Evolutionary conservation across 2,888 invertebrate genomes (phyloP).

Genomic region (Ormia ochracea): DNA sequence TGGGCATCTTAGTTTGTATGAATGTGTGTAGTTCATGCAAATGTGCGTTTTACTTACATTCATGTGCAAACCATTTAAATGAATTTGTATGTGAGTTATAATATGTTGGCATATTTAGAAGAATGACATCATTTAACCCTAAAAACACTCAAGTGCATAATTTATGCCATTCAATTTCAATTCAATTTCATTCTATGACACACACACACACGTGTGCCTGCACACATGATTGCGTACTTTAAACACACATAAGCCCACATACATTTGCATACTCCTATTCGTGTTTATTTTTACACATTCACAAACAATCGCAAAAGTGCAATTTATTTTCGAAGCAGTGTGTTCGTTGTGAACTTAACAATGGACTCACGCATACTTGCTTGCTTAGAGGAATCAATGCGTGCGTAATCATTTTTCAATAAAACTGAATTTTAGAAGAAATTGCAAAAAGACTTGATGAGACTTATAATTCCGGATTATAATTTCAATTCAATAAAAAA

Average conservation of each 20-base stretch:
- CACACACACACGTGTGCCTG: neutral
- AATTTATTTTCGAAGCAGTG: conserved; percentile 24
- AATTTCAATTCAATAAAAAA: conserved; percentile 11
- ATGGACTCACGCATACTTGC: neutral
- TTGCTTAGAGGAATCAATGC: conserved; percentile 1
- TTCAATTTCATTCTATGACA: conserved; percentile 18
- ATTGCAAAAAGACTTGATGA: neutral
- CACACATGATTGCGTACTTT: neutral
- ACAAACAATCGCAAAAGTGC: conserved; percentile 5
- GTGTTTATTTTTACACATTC: neutral
- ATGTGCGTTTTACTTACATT: neutral
- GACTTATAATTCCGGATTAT: conserved; percentile 41
- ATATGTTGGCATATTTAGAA: conserved; percentile 36
- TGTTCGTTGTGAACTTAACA: conserved; percentile 18
- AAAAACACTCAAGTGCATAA: conserved; percentile 54
- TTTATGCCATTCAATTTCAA: conserved; percentile 36
- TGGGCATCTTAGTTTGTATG: no score
- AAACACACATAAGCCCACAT: no score
- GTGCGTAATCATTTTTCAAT: conserved; percentile 13
- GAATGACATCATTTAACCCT: conserved; percentile 58
- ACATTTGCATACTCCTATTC: no score
- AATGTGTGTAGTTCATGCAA: neutral
- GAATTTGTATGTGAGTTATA: conserved; percentile 10
- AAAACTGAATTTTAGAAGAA: conserved; percentile 24
- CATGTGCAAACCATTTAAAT: conserved; percentile 37